A percentile compares a stretch with the other conserved stretches of the same genome.
Evolutionary conservation across 1,140 invertebrate genomes (phyloP).

Genomic region (Heliconius melpomene): DNA sequence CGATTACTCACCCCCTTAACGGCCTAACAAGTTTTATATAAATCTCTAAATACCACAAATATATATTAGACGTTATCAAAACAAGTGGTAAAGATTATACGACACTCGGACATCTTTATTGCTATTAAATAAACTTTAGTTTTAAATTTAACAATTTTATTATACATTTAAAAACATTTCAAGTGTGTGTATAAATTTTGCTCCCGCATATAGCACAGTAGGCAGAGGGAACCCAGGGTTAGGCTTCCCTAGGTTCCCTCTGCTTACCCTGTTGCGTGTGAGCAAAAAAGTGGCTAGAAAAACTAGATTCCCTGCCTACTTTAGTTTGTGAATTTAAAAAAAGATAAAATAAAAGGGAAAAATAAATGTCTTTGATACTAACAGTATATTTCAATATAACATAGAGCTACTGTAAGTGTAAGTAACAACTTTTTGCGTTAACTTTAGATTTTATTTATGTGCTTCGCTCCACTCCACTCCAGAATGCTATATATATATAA

Average conservation of each 20-base stretch:
- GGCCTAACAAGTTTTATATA: neutral
- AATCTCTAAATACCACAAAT: neutral
- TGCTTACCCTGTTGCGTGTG: too few relatives aligned
- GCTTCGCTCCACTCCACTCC: neutral
- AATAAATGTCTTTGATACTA: too few relatives aligned
- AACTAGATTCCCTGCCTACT: too few relatives aligned
- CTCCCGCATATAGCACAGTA: neutral
- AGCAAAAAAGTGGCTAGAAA: too few relatives aligned
- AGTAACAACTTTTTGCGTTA: neutral
- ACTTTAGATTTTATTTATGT: neutral
- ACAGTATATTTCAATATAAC: neutral
- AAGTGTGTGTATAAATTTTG: neutral
- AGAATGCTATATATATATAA: neutral
- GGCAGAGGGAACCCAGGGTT: neutral
- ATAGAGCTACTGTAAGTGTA: neutral
- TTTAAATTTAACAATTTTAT: neutral
- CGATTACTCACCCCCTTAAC: neutral
- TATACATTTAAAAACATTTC: neutral
- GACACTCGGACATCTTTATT: conserved; percentile 3
- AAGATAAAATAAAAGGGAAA: too few relatives aligned
- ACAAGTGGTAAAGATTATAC: neutral
- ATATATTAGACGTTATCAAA: neutral
- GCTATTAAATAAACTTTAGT: neutral
- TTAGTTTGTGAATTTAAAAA: too few relatives aligned
- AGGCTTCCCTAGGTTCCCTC: too few relatives aligned